A percentile compares a stretch with the other conserved stretches of the same genome.
These are phyloP conservation scores for Lithodes maja DNA, from an alignment of 2,888 invertebrate species.

Conservation along the genomic window DNA sequence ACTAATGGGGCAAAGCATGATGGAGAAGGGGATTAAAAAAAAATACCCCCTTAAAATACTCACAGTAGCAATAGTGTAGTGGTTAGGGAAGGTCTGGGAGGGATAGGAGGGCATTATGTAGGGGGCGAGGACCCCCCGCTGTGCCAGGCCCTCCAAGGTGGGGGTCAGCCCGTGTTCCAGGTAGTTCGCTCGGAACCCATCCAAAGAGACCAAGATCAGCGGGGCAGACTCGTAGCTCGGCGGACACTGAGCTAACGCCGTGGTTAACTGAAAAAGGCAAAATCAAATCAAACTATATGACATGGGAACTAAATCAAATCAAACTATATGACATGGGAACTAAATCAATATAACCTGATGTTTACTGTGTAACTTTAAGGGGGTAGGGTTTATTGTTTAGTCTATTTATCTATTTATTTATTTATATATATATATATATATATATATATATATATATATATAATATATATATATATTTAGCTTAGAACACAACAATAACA, in stretches of 20 bases:
- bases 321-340: no score
- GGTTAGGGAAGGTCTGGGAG: constrained; percentile 85
- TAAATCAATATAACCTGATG: no score
- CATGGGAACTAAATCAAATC: no score
- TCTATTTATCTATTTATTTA: background rate
- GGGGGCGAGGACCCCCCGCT: constrained; percentile 78
- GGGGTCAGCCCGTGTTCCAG: constrained; percentile 79
- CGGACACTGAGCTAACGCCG: constrained; percentile 31
- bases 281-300: no score
- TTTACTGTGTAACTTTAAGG: no score
- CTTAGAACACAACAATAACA: no score
- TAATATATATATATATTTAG: no score
- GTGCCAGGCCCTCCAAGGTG: constrained; percentile 78
- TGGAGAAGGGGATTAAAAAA: no score
- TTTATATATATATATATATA: background rate
- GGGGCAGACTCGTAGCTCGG: constrained; percentile 73
- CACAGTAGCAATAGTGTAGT: constrained; percentile 82
- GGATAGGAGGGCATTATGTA: constrained; percentile 81
- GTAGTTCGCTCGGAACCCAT: constrained; percentile 84
- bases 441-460: no score
- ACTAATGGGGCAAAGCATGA: no score
- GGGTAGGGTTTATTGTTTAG: background rate
- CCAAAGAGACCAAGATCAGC: constrained; percentile 81
- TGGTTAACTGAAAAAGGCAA: no score
- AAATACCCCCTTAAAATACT: constrained; percentile 69